Conservation (phyloP, 1,140 invertebrate genomes). For the Cephus cinctus region DNA sequence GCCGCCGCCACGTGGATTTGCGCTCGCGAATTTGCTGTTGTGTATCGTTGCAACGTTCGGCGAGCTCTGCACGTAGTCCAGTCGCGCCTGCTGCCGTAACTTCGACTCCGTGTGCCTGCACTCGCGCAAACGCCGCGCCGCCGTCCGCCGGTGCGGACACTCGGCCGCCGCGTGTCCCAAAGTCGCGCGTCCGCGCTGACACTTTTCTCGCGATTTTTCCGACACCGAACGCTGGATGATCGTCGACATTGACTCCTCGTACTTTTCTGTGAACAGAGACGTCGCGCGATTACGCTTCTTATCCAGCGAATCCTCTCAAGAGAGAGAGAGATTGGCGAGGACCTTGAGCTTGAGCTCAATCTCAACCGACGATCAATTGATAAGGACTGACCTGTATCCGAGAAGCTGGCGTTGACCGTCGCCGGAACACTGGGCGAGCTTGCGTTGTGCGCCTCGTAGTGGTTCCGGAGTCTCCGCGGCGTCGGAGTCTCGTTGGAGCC, state of each 20-base stretch:
- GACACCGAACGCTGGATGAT: slow-evolving; percentile 59
- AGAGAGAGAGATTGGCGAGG: no score
- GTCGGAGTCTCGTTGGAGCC: slow-evolving; percentile 10
- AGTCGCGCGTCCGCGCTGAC: slow-evolving; percentile 13
- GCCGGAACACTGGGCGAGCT: slow-evolving; percentile 47
- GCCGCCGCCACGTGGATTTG: slow-evolving; percentile 36
- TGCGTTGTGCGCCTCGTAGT: slow-evolving; percentile 39
- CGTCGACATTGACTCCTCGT: slow-evolving; percentile 42
- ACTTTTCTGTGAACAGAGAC: slow-evolving; percentile 49
- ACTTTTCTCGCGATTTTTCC: slow-evolving; percentile 52
- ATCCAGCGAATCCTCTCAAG: no score
- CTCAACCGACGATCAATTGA: no score
- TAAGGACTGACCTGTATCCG: slow-evolving; percentile 45
- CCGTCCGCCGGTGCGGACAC: slow-evolving; percentile 43
- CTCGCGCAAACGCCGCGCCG: slow-evolving; percentile 35
- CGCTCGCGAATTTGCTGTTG: slow-evolving; percentile 45
- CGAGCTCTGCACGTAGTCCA: slow-evolving; percentile 63
- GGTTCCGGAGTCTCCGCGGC: slow-evolving; percentile 28
- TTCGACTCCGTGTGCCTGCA: slow-evolving; percentile 46
- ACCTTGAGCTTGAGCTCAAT: no score
- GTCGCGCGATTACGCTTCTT: no score
- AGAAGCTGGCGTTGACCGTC: slow-evolving; percentile 43
- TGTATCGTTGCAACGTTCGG: slow-evolving; percentile 60
- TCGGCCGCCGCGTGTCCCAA: slow-evolving; percentile 34
- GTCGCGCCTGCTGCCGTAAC: slow-evolving; percentile 54